Percentiles rank a stretch among this genome's conserved stretches.
Evolutionary conservation across 2,888 invertebrate species (phyloP).

Genomic region (Sphaerolaimus hirsutus): DNA sequence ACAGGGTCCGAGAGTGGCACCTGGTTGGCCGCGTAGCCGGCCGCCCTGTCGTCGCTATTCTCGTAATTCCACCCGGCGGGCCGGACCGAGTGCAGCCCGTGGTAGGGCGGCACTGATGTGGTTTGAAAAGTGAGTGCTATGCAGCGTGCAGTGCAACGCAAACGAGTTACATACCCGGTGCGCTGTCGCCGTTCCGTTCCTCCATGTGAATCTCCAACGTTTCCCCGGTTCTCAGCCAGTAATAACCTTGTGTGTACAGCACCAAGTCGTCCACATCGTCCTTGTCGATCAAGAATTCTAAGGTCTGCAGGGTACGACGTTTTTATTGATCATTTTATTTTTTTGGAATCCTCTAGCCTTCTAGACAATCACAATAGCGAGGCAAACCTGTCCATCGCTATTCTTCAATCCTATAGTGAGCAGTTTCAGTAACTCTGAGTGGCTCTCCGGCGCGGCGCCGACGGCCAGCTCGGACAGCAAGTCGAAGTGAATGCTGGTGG

Average conservation of each 20-base stretch:
- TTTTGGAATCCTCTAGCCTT: not conserved
- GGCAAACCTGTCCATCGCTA: not conserved
- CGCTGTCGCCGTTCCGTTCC: not conserved
- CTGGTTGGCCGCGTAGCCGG: not conserved
- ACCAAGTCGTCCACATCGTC: conserved; percentile 28
- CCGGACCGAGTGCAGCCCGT: conserved; percentile 14
- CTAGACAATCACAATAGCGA: not conserved
- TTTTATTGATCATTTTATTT: not conserved
- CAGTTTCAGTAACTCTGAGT: conserved; percentile 11
- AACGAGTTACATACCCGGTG: not conserved
- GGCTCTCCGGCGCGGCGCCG: too few species aligned
- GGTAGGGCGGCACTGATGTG: conserved; percentile 18
- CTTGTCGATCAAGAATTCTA: conserved; percentile 26
- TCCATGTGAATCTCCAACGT: not conserved
- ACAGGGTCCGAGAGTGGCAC: too few species aligned
- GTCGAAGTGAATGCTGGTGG: conserved; percentile 15
- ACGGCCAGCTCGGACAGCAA: conserved; percentile 11
- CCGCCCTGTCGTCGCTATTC: not conserved
- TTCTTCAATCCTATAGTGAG: conserved; percentile 13
- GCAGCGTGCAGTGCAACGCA: not conserved
- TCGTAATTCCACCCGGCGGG: conserved; percentile 20
- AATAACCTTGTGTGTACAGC: conserved; percentile 26
- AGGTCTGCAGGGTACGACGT: conserved; percentile 7
- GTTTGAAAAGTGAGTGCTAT: conserved; percentile 2
- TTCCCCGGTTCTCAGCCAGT: conserved; percentile 10